Evolutionary conservation across 2,797 vertebrate species (phyloP).

Genomic region (Triplophysa yarkandensis): DNA sequence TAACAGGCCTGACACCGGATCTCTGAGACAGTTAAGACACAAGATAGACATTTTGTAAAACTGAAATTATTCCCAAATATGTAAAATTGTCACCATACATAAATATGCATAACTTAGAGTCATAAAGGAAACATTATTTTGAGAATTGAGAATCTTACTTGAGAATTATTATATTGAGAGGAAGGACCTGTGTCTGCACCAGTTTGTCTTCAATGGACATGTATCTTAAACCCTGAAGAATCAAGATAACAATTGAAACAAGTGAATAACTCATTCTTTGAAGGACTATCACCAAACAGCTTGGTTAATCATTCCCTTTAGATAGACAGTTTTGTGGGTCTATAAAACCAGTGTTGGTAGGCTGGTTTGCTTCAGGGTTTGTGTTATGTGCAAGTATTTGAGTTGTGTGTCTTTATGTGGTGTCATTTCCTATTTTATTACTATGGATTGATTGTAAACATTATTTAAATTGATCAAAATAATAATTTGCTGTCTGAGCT

Average conservation of each 20-base stretch:
- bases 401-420: not conserved
- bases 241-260: not conserved
- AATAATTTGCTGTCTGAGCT: not conserved
- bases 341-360: constrained; percentile 24
- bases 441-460: constrained; percentile 1
- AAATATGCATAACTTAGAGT: not conserved
- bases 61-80: too few relatives aligned
- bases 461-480: not conserved
- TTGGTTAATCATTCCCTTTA: constrained; percentile 26
- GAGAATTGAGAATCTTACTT: not conserved
- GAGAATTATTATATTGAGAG: not conserved
- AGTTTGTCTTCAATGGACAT: not conserved
- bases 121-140: not conserved
- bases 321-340: constrained; percentile 12
- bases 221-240: not conserved
- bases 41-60: not conserved
- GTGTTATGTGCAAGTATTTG: not conserved
- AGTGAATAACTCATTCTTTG: not conserved
- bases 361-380: not conserved
- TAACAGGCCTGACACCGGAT: not conserved
- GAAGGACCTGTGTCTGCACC: not conserved
- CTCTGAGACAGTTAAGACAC: not conserved
- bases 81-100: not conserved
- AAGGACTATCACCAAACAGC: not conserved
- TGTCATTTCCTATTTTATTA: not conserved